Conservation (phyloP, 2,113 vertebrate genomes). For the Nannobrachium achirus region DNA sequence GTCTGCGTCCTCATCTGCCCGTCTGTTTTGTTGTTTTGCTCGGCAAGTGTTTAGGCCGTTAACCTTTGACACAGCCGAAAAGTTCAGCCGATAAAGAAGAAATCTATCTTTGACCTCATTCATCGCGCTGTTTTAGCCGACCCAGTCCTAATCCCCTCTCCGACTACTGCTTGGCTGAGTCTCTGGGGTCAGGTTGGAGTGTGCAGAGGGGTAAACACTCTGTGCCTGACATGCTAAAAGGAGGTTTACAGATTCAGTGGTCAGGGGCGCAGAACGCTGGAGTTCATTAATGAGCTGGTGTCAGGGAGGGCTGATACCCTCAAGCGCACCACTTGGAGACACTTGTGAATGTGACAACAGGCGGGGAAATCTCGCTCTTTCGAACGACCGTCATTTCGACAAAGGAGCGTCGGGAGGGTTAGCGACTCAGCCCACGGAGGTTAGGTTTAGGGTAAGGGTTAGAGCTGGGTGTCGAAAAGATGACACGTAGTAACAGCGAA, state of each 20-base stretch:
- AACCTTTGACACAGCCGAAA: too few species aligned
- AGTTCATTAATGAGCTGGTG: not conserved
- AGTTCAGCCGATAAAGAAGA: too few species aligned
- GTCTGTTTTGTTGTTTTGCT: conserved; percentile 6
- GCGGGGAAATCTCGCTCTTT: too few species aligned
- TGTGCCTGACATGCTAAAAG: not conserved
- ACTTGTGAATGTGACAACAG: too few species aligned
- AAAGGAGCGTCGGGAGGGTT: too few species aligned
- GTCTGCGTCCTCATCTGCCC: not conserved
- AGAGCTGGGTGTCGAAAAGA: too few species aligned
- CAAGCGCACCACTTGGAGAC: too few species aligned
- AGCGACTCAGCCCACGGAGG: too few species aligned
- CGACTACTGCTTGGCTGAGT: not conserved
- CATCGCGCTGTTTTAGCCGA: too few species aligned
- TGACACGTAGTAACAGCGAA: too few species aligned
- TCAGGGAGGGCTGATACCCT: not conserved
- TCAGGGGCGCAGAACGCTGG: not conserved
- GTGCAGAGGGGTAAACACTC: not conserved
- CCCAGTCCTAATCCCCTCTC: not conserved
- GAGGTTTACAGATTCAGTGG: not conserved
- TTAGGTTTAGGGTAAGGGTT: too few species aligned
- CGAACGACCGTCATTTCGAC: too few species aligned
- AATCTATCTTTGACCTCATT: not conserved
- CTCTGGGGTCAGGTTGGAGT: not conserved
- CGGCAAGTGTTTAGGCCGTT: not conserved